phyloP scores from a whole-genome alignment of 2,888 invertebrate genomes.

The Arenicola marina region DNA sequence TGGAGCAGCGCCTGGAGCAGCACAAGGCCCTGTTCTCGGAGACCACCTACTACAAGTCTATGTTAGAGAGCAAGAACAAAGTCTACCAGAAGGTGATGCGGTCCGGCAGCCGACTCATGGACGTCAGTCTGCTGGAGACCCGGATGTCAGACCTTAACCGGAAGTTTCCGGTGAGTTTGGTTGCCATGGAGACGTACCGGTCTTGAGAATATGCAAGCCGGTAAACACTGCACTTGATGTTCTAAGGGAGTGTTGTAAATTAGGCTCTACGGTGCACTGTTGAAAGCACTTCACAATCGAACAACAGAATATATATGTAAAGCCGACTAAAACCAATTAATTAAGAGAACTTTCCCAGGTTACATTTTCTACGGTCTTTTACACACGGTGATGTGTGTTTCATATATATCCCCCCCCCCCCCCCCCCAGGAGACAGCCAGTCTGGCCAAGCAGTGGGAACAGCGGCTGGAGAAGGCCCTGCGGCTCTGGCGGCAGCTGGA shows the following conservation, averaged over 20 bases:
- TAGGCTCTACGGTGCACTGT: no score
- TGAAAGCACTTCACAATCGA: no score
- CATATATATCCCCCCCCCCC: no score
- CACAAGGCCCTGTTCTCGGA: conserved; percentile 86
- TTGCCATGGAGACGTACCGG: no score
- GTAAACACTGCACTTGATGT: no score
- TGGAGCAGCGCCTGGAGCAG: conserved; percentile 77
- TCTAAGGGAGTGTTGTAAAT: no score
- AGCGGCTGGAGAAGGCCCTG: conserved; percentile 76
- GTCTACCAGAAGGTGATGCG: conserved; percentile 85
- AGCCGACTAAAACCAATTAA: no score
- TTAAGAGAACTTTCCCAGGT: no score
- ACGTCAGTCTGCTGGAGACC: conserved; percentile 70
- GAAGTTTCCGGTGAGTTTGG: conserved; percentile 71
- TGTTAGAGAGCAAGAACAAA: conserved; percentile 93
- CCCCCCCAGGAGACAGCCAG: neutral
- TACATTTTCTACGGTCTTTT: no score
- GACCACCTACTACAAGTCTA: conserved; percentile 87
- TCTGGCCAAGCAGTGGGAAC: conserved; percentile 56
- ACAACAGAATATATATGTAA: no score
- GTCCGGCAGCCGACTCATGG: conserved; percentile 76
- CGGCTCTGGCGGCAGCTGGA: conserved; percentile 85
- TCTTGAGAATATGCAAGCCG: no score
- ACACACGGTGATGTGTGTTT: no score
- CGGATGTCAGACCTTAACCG: conserved; percentile 82